Conservation (phyloP, 92 coral and sea anemone genomes). For the Muricea muricata region DNA sequence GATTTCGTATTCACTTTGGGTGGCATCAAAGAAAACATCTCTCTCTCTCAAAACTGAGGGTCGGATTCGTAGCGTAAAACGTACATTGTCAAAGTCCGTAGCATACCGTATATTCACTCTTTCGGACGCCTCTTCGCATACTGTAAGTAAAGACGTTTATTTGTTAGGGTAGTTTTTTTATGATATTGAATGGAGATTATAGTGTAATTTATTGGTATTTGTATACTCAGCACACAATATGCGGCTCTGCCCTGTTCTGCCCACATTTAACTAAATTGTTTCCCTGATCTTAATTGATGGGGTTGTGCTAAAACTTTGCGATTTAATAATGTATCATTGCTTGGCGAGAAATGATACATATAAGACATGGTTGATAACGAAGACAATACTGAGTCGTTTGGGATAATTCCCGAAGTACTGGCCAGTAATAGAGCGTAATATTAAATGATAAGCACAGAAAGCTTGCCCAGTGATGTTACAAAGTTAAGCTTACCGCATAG, state of each 20-base stretch:
- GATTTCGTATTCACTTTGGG: neutral
- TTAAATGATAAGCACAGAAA: too few species aligned
- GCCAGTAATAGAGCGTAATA: too few species aligned
- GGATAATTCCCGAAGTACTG: too few species aligned
- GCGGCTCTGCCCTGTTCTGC: neutral
- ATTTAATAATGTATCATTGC: neutral
- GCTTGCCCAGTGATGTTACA: too few species aligned
- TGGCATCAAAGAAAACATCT: neutral
- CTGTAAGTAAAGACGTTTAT: neutral
- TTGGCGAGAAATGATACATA: too few species aligned
- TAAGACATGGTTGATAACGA: too few species aligned
- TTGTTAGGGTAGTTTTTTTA: neutral
- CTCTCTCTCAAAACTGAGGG: neutral
- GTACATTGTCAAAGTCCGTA: neutral
- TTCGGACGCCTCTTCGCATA: neutral
- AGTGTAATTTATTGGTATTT: neutral
- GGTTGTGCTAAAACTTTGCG: neutral
- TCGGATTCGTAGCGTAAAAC: neutral
- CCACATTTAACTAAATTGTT: neutral
- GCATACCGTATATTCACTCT: neutral
- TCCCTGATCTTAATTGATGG: neutral
- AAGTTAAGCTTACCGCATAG: too few species aligned
- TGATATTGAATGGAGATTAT: neutral
- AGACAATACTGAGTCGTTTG: too few species aligned
- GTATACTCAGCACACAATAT: slow-evolving; percentile 1